Percentiles rank a stretch among this genome's conserved stretches.
Evolutionary conservation across 1,140 invertebrate species (phyloP).

Genomic region (Drosophila truncata): DNA sequence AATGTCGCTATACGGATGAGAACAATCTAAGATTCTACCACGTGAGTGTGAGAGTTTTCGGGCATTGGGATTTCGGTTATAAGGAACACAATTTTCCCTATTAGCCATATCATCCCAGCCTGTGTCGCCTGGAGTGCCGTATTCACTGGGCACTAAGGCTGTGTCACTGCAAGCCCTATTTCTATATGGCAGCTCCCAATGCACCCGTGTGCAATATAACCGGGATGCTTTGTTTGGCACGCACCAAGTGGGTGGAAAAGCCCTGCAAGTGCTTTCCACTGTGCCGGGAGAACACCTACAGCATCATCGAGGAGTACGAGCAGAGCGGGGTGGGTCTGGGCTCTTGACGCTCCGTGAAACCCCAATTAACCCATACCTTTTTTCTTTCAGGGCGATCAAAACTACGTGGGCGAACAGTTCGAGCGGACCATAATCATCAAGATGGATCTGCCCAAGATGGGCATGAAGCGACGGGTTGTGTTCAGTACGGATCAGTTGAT

Average conservation of each 20-base stretch:
- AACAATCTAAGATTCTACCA: slow-evolving; percentile 63
- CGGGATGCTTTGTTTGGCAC: slow-evolving; percentile 65
- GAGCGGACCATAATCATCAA: slow-evolving; percentile 69
- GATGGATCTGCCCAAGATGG: slow-evolving; percentile 70
- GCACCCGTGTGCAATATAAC: slow-evolving; percentile 55
- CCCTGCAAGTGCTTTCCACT: slow-evolving; percentile 61
- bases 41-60: slow-evolving; percentile 23
- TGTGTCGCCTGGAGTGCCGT: slow-evolving; percentile 77
- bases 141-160: slow-evolving; percentile 58
- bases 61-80: too few relatives aligned
- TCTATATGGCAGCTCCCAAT: slow-evolving; percentile 56
- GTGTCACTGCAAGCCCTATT: slow-evolving; percentile 76
- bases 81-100: neutral
- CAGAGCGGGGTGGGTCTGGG: slow-evolving; percentile 47
- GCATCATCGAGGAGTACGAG: slow-evolving; percentile 40
- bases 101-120: slow-evolving; percentile 68
- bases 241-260: slow-evolving; percentile 60
- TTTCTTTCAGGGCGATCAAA: slow-evolving; percentile 35
- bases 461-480: slow-evolving; percentile 75
- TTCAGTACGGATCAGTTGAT: slow-evolving; percentile 80
- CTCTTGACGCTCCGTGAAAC: neutral
- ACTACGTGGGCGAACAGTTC: slow-evolving; percentile 53
- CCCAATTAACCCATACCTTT: neutral
- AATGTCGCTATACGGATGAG: slow-evolving; percentile 73
- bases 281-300: slow-evolving; percentile 64